Base-by-base conservation (phyloP, 1,140 invertebrate genomes). In the Drosophila athabasca region DNA sequence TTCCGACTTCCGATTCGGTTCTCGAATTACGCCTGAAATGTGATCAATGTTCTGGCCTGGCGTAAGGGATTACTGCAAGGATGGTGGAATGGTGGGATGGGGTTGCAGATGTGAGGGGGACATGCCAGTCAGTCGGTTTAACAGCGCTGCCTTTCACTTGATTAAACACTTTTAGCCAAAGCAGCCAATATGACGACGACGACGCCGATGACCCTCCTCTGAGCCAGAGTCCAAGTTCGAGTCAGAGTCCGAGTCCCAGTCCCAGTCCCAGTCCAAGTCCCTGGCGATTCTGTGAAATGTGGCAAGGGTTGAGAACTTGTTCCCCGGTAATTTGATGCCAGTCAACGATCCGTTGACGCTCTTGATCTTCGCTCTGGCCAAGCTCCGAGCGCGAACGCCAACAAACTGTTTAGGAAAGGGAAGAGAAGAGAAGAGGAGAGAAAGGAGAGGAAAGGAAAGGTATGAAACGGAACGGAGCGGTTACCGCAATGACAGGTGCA, bases 401-500 rank as follows among this genome's bases (percentile, higher is more conserved):
- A 39, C 35, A 39, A 39, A 39, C 35, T 39, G 31, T 7, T 29
- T 29, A 29, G 29, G 29, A 8, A 31, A 31, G 29, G 26, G 5
- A 6, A 4, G 26, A 6, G 6, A 26, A 6, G 26, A 6, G 5
- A 6, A 4, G 26, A 6, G 6, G 6, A 6, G 26, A 6, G 8
- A 0, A 31, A 8, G 31, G 8, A 31, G 31, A 8, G 29, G 6
- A 7, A 29, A 29, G 65, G 58, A 61, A 61, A 68, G 35, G 17
- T 19, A 19, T 19, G 17, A 19, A 35, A 35, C 31, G 31, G 3
- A 68, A 68, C 35, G 35, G 35, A 39, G 11, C 67, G 73, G 59
- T 67, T 76, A 76, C 72, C 83, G 59, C 78, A 87, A 67, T 82
- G 82, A 87, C 82, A 87, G 82, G 82, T 87, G 82, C 83, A 88